phyloP scores from a whole-genome alignment of 2,797 vertebrate species.

The Loris lydekkerianus region DNA sequence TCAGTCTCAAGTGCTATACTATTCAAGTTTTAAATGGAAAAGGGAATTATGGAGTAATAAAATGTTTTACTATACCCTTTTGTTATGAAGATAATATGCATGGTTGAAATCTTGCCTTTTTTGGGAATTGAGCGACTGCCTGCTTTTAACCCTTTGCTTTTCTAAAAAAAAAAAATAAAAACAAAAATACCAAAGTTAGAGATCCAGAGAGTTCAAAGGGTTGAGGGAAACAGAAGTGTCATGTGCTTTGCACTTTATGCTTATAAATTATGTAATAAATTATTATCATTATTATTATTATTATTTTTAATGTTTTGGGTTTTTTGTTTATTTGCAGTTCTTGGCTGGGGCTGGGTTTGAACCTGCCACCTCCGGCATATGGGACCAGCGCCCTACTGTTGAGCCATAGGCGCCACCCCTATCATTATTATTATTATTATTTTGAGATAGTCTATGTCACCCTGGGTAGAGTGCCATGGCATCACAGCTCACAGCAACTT shows the following conservation, averaged over 20 bases:
- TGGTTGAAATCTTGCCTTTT: conserved; percentile 39
- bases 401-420: too few relatives aligned
- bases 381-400: too few relatives aligned
- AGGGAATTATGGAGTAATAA: not conserved
- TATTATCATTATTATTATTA: not conserved
- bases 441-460: too few relatives aligned
- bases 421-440: not conserved
- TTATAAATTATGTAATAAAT: conserved; percentile 61
- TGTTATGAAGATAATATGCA: not conserved
- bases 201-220: not conserved
- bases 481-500: too few relatives aligned
- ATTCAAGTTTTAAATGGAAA: conserved; percentile 37
- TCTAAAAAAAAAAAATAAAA: not conserved
- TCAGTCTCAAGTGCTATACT: not conserved
- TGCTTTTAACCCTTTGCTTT: conserved; percentile 57
- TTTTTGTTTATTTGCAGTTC: too few relatives aligned
- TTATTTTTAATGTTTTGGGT: too few relatives aligned
- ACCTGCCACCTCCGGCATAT: too few relatives aligned
- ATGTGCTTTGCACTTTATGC: conserved; percentile 17
- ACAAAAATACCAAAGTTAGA: not conserved
- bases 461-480: too few relatives aligned
- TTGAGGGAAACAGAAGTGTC: not conserved
- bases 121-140: conserved; percentile 41
- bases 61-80: conserved; percentile 10
- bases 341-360: too few relatives aligned